phyloP scores from a whole-genome alignment of 1,140 invertebrate genomes.

The Venustaconcha ellipsiformis region DNA sequence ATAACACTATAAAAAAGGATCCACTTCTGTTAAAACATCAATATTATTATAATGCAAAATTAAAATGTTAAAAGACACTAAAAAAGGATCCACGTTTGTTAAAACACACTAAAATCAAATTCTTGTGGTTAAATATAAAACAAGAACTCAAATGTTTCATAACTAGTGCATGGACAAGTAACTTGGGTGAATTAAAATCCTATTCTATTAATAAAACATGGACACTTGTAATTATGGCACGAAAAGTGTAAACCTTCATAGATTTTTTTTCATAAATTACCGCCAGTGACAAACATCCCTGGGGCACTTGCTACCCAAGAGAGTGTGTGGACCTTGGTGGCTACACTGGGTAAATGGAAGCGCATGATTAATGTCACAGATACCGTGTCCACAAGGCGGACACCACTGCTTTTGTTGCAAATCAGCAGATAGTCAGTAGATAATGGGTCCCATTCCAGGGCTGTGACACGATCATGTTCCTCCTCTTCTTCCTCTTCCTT shows the following conservation, averaged over 20 bases:
- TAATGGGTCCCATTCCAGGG: constrained; percentile 70
- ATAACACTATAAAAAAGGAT: too few relatives aligned
- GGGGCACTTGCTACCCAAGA: constrained; percentile 70
- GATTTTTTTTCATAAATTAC: constrained; percentile 39
- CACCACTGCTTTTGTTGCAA: constrained; percentile 50
- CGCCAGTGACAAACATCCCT: constrained; percentile 71
- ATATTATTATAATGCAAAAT: too few relatives aligned
- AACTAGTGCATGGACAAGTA: too few relatives aligned
- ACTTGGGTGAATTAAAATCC: too few relatives aligned
- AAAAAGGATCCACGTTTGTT: too few relatives aligned
- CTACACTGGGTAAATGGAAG: constrained; percentile 66
- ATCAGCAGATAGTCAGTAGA: constrained; percentile 70
- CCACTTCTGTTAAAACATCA: too few relatives aligned
- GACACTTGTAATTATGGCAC: too few relatives aligned
- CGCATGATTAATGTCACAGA: constrained; percentile 59
- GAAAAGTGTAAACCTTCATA: not conserved
- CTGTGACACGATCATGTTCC: constrained; percentile 54
- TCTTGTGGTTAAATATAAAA: too few relatives aligned
- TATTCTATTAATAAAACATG: too few relatives aligned
- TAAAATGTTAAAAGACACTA: too few relatives aligned
- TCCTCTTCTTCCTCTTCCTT: constrained; percentile 44
- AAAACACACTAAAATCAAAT: too few relatives aligned
- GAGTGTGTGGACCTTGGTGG: constrained; percentile 62
- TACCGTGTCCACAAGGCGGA: constrained; percentile 67
- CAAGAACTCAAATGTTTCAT: not conserved